phyloP scores from a whole-genome alignment of 1,140 invertebrate genomes.

The Drosophila neocordata region DNA sequence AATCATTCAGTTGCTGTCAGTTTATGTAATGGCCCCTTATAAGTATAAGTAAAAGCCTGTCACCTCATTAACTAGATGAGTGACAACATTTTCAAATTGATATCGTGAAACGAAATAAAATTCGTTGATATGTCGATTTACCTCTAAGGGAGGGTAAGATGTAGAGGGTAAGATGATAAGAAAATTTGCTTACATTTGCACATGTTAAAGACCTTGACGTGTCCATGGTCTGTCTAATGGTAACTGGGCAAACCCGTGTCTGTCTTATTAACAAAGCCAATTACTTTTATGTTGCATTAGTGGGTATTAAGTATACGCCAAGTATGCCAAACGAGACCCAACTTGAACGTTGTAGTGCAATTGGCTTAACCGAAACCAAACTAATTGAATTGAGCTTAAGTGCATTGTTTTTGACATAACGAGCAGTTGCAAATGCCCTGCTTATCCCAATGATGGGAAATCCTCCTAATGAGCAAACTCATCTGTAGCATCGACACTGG shows the following conservation, averaged over 20 bases:
- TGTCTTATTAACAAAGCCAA: slow-evolving; percentile 51
- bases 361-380: slow-evolving; percentile 12
- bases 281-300: slow-evolving; percentile 35
- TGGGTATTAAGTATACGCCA: slow-evolving; percentile 51
- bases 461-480: slow-evolving; percentile 1
- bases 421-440: not conserved
- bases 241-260: not conserved
- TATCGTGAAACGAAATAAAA: not conserved
- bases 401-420: slow-evolving; percentile 46
- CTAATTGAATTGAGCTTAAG: slow-evolving; percentile 37
- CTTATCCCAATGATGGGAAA: not conserved
- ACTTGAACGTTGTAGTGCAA: slow-evolving; percentile 17
- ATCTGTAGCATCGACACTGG: not conserved
- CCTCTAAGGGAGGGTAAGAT: not conserved
- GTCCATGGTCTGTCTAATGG: not conserved
- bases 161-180: not conserved
- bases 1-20: slow-evolving; percentile 9
- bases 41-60: slow-evolving; percentile 2
- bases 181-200: not conserved
- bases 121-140: slow-evolving; percentile 16
- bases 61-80: slow-evolving; percentile 10
- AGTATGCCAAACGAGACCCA: slow-evolving; percentile 30
- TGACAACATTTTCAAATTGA: slow-evolving; percentile 10
- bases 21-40: not conserved
- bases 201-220: not conserved